Conservation (phyloP, 2,113 vertebrate genomes). For the Candoia aspera region DNA sequence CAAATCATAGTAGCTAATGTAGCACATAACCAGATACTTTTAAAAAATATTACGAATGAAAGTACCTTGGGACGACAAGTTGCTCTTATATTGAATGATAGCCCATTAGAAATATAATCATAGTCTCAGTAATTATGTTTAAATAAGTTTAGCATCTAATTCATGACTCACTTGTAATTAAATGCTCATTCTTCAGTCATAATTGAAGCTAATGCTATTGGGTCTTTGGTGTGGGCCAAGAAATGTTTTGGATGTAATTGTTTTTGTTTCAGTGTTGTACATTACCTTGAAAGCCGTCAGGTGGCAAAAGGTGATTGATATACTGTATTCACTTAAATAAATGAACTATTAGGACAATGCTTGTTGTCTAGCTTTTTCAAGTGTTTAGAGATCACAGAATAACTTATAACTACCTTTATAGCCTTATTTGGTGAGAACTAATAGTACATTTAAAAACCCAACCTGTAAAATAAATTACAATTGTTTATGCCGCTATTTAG, state of each 20-base stretch:
- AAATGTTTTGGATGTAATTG: slow-evolving; percentile 10
- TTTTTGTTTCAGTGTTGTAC: neutral
- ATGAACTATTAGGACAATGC: neutral
- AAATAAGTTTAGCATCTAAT: slow-evolving; percentile 8
- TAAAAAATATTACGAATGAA: neutral
- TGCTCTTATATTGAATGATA: neutral
- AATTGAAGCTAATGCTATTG: slow-evolving; percentile 25
- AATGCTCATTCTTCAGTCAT: slow-evolving; percentile 26
- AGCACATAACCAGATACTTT: neutral
- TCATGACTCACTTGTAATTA: slow-evolving; percentile 1
- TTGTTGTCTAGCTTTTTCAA: neutral
- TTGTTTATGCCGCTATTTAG: neutral
- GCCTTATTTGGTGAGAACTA: neutral
- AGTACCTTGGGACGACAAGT: neutral
- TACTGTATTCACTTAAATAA: neutral
- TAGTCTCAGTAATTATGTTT: neutral
- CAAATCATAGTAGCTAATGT: neutral
- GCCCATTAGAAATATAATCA: neutral
- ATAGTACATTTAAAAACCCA: neutral
- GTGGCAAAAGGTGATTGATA: neutral
- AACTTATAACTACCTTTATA: accelerated
- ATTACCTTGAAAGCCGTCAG: neutral
- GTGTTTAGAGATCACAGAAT: neutral
- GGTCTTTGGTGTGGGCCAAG: neutral
- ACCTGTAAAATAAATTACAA: neutral